phyloP scores from a whole-genome alignment of 2,113 vertebrate genomes.

The Galemys pyrenaicus region DNA sequence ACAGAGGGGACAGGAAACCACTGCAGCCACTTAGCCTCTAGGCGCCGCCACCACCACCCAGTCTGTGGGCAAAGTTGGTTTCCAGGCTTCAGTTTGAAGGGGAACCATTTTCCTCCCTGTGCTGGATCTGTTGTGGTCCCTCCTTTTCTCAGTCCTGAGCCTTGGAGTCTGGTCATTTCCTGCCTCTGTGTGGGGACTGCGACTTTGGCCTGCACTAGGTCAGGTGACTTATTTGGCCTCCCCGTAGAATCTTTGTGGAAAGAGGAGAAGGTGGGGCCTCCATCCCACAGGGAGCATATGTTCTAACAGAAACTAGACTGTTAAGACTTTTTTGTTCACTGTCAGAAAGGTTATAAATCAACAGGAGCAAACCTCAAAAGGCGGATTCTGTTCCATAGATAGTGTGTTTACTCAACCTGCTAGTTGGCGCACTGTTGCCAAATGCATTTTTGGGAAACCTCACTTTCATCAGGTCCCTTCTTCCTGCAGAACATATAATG shows the following conservation, averaged over 20 bases:
- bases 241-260: background rate
- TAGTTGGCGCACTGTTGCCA: background rate
- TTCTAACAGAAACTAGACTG: slow-evolving; percentile 27
- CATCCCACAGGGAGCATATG: background rate
- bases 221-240: background rate
- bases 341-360: slow-evolving; percentile 51
- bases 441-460: background rate
- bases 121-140: background rate
- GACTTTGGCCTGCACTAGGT: background rate
- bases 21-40: no score
- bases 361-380: background rate
- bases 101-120: background rate
- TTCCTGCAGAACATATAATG: background rate
- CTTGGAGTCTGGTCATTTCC: background rate
- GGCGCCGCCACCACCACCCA: no score
- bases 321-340: slow-evolving; percentile 34
- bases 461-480: background rate
- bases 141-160: background rate
- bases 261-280: background rate
- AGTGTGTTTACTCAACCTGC: background rate
- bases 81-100: no score
- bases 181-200: background rate
- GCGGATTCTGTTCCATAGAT: background rate
- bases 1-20: no score
- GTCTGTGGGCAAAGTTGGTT: no score